phyloP scores from a whole-genome alignment of 2,888 invertebrate genomes.

The Hermodice carunculata region DNA sequence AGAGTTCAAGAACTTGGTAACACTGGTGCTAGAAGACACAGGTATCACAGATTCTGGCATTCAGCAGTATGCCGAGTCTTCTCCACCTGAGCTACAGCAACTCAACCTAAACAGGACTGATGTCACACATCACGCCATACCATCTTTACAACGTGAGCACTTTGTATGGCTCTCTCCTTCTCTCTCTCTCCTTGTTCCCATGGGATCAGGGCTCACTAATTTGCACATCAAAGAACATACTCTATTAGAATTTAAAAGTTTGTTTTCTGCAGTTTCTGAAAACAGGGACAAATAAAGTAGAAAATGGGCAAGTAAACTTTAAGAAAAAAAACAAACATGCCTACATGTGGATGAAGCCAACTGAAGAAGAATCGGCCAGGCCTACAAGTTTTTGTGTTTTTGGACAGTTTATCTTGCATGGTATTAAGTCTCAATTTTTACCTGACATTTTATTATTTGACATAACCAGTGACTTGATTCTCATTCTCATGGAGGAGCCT shows the following conservation, averaged over 20 bases:
- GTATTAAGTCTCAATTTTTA: neutral
- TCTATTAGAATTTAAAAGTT: neutral
- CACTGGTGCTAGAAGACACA: constrained; percentile 53
- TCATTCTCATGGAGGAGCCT: too few relatives aligned
- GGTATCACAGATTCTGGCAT: constrained; percentile 59
- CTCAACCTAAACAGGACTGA: constrained; percentile 60
- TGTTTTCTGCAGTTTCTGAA: neutral
- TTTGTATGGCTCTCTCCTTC: neutral
- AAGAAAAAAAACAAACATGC: too few relatives aligned
- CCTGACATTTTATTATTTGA: too few relatives aligned
- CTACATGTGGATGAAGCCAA: neutral
- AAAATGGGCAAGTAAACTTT: too few relatives aligned
- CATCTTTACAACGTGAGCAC: constrained; percentile 46
- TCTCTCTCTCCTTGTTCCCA: neutral
- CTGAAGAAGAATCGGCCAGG: neutral
- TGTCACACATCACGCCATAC: constrained; percentile 56
- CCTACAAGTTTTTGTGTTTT: neutral
- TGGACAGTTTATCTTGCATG: neutral
- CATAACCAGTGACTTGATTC: too few relatives aligned
- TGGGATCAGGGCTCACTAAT: neutral
- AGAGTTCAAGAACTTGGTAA: constrained; percentile 54
- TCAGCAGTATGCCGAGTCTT: constrained; percentile 42
- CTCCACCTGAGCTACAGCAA: constrained; percentile 46
- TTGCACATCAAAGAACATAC: neutral
- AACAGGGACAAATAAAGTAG: too few relatives aligned